Conservation (phyloP, 2,888 invertebrate species). For the Therioaphis trifolii region DNA sequence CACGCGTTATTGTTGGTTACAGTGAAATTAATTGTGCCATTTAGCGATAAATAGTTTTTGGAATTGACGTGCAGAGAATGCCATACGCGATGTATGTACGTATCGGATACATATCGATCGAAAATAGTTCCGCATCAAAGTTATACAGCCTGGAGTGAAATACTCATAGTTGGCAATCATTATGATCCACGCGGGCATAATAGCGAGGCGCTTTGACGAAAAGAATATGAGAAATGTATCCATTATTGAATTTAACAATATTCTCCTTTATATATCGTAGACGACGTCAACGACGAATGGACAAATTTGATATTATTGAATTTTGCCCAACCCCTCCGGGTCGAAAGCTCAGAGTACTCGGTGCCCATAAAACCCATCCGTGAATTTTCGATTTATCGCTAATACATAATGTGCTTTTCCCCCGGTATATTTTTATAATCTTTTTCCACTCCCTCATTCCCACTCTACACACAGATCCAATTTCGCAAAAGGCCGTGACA, state of each 20-base stretch:
- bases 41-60: neutral
- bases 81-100: neutral
- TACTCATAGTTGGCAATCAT: neutral
- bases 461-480: conserved; percentile 21
- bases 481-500: conserved; percentile 58
- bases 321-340: conserved; percentile 25
- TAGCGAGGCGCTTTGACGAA: conserved; percentile 29
- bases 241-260: conserved; percentile 16
- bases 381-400: conserved; percentile 55
- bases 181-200: neutral
- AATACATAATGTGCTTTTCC: conserved; percentile 45
- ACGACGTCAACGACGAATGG: neutral
- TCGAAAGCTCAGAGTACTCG: neutral
- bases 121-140: neutral
- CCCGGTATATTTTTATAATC: conserved; percentile 51
- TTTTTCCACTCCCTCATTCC: neutral
- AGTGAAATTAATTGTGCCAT: neutral
- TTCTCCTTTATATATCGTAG: neutral
- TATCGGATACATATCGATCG: neutral
- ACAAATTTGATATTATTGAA: conserved; percentile 30
- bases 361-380: conserved; percentile 29
- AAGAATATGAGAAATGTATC: conserved; percentile 1
- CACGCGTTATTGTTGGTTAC: neutral
- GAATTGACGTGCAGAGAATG: neutral
- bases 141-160: neutral